These are phyloP conservation scores for Phortica magna DNA, from an alignment of 2,888 invertebrate species.

Conservation along the genomic window DNA sequence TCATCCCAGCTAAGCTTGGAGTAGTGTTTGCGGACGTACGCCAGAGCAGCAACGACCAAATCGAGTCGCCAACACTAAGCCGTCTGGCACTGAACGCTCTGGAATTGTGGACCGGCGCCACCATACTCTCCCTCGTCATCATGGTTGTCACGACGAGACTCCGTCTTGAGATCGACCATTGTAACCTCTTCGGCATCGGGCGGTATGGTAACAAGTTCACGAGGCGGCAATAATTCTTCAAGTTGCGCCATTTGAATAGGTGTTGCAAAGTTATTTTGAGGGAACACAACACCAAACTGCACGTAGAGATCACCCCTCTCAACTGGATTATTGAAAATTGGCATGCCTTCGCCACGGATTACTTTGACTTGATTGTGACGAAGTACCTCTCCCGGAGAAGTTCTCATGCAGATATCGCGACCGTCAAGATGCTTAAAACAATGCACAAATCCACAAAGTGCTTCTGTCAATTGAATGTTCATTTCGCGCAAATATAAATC, in stretches of 20 bases:
- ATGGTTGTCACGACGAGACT: conserved; percentile 51
- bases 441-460: conserved; percentile 93
- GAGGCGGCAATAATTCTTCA: conserved; percentile 86
- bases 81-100: conserved; percentile 73
- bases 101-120: conserved; percentile 61
- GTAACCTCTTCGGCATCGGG: conserved; percentile 91
- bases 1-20: conserved; percentile 58
- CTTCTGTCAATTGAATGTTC: conserved; percentile 89
- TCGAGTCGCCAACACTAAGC: conserved; percentile 63
- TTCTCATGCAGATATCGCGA: conserved; percentile 87
- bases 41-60: conserved; percentile 47
- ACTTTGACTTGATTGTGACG: conserved; percentile 89
- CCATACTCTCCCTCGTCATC: conserved; percentile 65
- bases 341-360: conserved; percentile 94
- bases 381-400: conserved; percentile 89
- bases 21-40: conserved; percentile 24
- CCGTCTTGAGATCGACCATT: conserved; percentile 86
- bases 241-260: conserved; percentile 84
- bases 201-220: conserved; percentile 85
- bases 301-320: conserved; percentile 92
- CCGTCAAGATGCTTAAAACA: conserved; percentile 94
- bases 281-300: conserved; percentile 92
- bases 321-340: conserved; percentile 88
- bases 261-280: conserved; percentile 87
- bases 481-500: conserved; percentile 85